These are phyloP conservation scores for Rhagophthalmus giganteus DNA, from an alignment of 2,888 invertebrate genomes.

Conservation along the genomic window DNA sequence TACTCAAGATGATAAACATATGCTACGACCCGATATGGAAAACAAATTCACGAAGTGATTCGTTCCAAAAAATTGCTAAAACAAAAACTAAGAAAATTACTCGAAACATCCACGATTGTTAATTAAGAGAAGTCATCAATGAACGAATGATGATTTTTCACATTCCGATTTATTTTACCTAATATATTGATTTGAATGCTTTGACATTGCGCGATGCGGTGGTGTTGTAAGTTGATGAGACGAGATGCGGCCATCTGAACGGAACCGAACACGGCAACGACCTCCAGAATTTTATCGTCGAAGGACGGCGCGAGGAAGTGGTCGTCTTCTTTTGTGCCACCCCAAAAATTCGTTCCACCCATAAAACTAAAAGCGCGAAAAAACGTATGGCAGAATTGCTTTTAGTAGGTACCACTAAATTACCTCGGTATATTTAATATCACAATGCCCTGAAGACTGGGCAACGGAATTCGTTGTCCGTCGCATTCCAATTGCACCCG, in stretches of 20 bases:
- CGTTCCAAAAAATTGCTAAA: no score
- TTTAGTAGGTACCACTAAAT: no score
- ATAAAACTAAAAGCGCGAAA: conserved; percentile 80
- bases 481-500: conserved; percentile 95
- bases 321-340: conserved; percentile 88
- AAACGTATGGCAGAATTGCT: background rate
- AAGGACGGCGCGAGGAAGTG: conserved; percentile 91
- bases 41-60: no score
- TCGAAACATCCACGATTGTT: no score
- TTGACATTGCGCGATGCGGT: conserved; percentile 95
- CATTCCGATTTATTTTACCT: no score
- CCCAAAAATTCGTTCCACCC: conserved; percentile 99
- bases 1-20: no score
- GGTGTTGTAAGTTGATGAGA: conserved; percentile 92
- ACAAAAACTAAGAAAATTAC: no score
- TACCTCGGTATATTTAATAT: conserved; percentile 92
- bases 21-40: no score
- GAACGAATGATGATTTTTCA: no score
- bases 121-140: no score
- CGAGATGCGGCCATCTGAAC: conserved; percentile 97
- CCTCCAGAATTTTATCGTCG: conserved; percentile 94
- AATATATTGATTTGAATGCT: conserved; percentile 95
- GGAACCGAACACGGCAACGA: conserved; percentile 96
- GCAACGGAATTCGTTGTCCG: conserved; percentile 91
- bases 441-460: conserved; percentile 94